Conservation (phyloP, 2,113 vertebrate genomes). For the Myanophis thanlyinensis region DNA sequence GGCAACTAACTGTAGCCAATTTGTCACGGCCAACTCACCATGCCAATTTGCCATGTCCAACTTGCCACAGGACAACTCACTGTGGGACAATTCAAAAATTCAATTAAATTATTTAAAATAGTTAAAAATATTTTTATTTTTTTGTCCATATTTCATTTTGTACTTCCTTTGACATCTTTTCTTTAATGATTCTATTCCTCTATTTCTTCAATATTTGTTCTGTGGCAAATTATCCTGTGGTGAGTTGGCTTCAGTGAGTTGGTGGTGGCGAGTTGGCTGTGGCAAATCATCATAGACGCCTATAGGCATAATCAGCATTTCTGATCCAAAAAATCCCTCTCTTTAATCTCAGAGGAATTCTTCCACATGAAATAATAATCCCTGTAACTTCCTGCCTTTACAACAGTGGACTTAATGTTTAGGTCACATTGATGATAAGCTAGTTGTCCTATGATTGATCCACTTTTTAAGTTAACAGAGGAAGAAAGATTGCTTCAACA, state of each 20-base stretch:
- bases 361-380: background rate
- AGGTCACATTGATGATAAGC: background rate
- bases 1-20: too few species aligned
- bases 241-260: too few species aligned
- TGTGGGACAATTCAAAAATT: background rate
- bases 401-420: background rate
- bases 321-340: background rate
- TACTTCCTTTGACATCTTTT: background rate
- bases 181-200: background rate
- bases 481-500: background rate
- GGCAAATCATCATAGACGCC: background rate
- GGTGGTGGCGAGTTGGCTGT: background rate
- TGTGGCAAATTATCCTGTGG: background rate
- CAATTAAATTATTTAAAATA: background rate
- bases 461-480: background rate
- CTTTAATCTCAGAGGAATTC: background rate
- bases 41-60: too few species aligned
- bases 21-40: too few species aligned
- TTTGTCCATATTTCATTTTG: background rate
- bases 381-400: background rate
- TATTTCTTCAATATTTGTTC: background rate
- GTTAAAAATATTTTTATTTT: background rate
- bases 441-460: background rate
- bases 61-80: background rate
- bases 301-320: background rate